Base-by-base conservation (phyloP, 1,140 invertebrate genomes). In the Zophobas morio region DNA sequence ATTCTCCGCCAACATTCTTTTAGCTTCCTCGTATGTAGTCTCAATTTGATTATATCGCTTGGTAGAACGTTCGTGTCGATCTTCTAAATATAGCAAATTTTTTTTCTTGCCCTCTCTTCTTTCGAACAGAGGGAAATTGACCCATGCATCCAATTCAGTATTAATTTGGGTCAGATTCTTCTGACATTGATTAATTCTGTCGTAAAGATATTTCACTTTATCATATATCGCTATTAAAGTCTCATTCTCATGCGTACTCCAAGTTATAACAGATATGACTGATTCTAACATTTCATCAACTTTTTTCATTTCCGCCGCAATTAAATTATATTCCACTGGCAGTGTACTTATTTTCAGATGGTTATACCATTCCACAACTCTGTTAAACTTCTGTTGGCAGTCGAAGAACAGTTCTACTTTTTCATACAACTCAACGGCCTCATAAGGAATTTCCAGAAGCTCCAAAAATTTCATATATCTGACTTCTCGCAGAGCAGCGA, bases 121-220 rank as follows among this genome's bases (percentile, higher is more conserved):
- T 78, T 92, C 90, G 84, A 93, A 93, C 33, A 96, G 84, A 20
- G 94, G 93, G 34, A 87, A 80, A 80, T 91, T 89, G 1, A 90
- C 91, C 94, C 94, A 96, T 0, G 86, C 84, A 5, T 90, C 89
- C 74, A 95, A 92, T 0, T 6, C 70, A 2, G 47, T 39, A 8
- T 1, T 34, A 2, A 77, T 42, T 57, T 33, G 42, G 33, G 37
- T 35, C 32, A 77, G 42, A 35, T 77, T 71, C 5, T 56, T 54
- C 47, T 71, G 75, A 32, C 46, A 53, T 54, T 77, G 46, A 34
- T 6, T 34, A 57, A 77, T 46, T 6, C 60, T 6, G 2, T 51
- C 57, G 2, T 32, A 75, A 6, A 75, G 39, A 46, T 75, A 33
- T 4, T 51, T 49, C 51, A 75, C 63, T 57, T 57, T 49, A 51